phyloP scores from a whole-genome alignment of 2,797 vertebrate genomes.

The Hephaestus fuliginosus region DNA sequence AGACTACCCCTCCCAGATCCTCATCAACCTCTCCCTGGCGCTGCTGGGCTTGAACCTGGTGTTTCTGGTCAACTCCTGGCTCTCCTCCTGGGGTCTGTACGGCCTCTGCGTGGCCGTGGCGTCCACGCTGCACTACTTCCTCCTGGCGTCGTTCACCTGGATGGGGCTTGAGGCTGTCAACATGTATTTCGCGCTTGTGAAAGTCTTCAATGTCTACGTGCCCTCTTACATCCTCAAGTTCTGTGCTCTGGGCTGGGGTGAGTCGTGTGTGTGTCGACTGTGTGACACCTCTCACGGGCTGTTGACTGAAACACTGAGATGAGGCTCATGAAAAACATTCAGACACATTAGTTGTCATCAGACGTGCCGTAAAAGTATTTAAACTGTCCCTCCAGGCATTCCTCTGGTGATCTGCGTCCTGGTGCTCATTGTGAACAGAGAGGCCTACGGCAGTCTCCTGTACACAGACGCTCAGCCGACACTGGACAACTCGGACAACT shows the following conservation, averaged over 20 bases:
- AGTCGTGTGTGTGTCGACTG: conserved; percentile 49
- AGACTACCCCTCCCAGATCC: conserved; percentile 93
- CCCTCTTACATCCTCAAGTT: conserved; percentile 93
- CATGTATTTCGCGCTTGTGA: conserved; percentile 93
- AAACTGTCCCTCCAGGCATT: conserved; percentile 74
- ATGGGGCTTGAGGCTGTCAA: conserved; percentile 93
- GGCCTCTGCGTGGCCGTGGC: conserved; percentile 88
- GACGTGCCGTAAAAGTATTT: background rate
- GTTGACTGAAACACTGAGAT: background rate
- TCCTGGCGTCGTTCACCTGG: conserved; percentile 93
- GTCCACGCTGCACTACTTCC: conserved; percentile 88
- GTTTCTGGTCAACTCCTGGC: conserved; percentile 91
- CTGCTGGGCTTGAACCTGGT: conserved; percentile 90
- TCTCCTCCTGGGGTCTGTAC: conserved; percentile 82
- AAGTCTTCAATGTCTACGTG: conserved; percentile 93
- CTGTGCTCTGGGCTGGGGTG: conserved; percentile 92
- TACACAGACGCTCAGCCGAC: conserved; percentile 35
- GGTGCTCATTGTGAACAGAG: conserved; percentile 85
- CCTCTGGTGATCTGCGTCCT: conserved; percentile 84
- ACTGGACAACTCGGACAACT: conserved; percentile 75
- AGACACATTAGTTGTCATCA: background rate
- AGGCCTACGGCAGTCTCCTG: conserved; percentile 85
- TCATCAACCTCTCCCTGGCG: conserved; percentile 90
- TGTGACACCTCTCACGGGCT: background rate
- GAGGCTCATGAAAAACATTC: no score